Conservation (phyloP, 2,888 invertebrate species). For the Tiliacea aurago region DNA sequence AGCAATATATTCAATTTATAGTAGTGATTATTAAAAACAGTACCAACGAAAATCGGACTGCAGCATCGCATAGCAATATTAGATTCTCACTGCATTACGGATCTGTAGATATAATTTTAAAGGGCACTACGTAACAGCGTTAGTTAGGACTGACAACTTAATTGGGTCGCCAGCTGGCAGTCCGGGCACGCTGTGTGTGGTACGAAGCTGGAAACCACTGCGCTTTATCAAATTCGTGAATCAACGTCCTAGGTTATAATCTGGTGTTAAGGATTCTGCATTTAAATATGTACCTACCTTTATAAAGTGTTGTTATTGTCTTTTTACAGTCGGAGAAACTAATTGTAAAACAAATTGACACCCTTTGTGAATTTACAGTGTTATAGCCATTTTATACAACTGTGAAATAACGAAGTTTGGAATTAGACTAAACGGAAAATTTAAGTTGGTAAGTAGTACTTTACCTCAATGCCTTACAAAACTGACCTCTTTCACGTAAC, state of each 20-base stretch:
- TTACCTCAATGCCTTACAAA: neutral
- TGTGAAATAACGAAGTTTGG: neutral
- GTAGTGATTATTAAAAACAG: neutral
- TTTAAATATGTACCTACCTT: neutral
- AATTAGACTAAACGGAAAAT: neutral
- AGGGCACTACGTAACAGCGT: conserved; percentile 28
- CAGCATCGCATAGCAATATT: conserved; percentile 4
- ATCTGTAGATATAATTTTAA: conserved; percentile 40
- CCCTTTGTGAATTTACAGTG: neutral
- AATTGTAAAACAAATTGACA: neutral
- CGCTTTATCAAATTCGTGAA: conserved; percentile 41
- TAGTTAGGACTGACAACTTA: conserved; percentile 57
- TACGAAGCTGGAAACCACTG: conserved; percentile 22
- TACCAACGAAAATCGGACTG: neutral
- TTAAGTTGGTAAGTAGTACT: neutral
- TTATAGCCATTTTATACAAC: neutral
- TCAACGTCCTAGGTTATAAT: neutral
- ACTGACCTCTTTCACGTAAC: neutral
- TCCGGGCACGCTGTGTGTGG: conserved; percentile 31
- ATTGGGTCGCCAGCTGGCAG: conserved; percentile 53
- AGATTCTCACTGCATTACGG: conserved; percentile 21
- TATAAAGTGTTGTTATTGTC: neutral
- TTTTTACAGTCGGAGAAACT: neutral
- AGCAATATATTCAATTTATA: too few relatives aligned
- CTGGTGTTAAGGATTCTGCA: neutral